These are phyloP conservation scores for Zaprionus inermis DNA, from an alignment of 1,140 invertebrate genomes.

Conservation along the genomic window DNA sequence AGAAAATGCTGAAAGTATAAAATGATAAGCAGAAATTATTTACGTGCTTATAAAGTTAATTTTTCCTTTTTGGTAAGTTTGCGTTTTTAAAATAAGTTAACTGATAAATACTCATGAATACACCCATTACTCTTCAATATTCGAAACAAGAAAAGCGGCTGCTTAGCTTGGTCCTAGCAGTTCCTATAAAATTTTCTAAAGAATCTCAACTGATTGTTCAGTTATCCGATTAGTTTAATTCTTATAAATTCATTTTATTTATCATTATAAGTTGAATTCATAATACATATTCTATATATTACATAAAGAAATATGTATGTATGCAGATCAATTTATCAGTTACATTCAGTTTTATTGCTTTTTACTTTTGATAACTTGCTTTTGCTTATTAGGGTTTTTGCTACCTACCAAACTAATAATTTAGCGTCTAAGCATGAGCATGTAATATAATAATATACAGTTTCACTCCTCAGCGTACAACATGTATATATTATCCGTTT, in stretches of 20 bases:
- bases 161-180: constrained; percentile 13
- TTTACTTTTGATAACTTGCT: constrained; percentile 61
- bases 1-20: constrained; percentile 35
- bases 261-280: constrained; percentile 23
- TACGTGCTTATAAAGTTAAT: constrained; percentile 52
- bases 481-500: not conserved
- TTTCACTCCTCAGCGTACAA: not conserved
- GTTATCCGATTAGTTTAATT: constrained; percentile 10
- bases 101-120: constrained; percentile 29
- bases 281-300: constrained; percentile 22
- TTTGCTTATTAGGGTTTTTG: constrained; percentile 56
- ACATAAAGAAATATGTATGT: constrained; percentile 26
- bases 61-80: constrained; percentile 76
- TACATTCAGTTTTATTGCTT: constrained; percentile 51
- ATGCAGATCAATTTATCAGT: constrained; percentile 3
- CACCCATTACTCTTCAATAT: constrained; percentile 32
- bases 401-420: constrained; percentile 23
- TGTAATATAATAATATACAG: constrained; percentile 14
- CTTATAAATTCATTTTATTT: constrained; percentile 28
- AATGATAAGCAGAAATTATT: constrained; percentile 48
- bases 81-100: constrained; percentile 46
- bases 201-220: constrained; percentile 8
- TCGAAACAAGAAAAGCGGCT: constrained; percentile 10
- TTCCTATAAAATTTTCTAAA: constrained; percentile 18
- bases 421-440: constrained; percentile 17